Base-by-base conservation (phyloP, 2,888 invertebrate species). In the Noctua janthina region DNA sequence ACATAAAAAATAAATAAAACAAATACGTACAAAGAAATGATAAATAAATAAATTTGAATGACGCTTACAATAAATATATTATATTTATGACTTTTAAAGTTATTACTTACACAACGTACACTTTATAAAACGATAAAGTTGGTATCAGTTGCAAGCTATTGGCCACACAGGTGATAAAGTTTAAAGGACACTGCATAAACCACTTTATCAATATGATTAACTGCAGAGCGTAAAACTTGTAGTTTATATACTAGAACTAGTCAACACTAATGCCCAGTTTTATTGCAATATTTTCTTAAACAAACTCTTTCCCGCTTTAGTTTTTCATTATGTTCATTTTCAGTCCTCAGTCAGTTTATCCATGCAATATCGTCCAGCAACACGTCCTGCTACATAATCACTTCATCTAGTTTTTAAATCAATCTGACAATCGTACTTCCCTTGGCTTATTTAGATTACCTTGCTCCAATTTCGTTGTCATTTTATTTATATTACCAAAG, bases 401-500 rank as follows among this genome's bases (percentile, higher is more conserved):
- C 23, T n/a, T 77, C 70, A 69, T 75, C 56, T 81, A 78, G 72
- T 23, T 76, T 66, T 69, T 70, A 75, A 68, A 76, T 81, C 67
- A 81, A 74, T 81, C 46, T 67, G 46, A 70, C 6, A 76, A 76
- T 80, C 70, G 79, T 6, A 49, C 20, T 80, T 69, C 54, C 74
- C 62, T 85, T 76, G 76, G 66, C 69, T 76, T 56, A 83, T 86
- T 83, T 73, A 71, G 74, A 79, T 15, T 35, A 69, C 81, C 78
- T 86, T 71, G 86, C 51, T 76, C 86, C 81, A 78, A 83, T 76
- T 86, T 66, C 23, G 68, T 46, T 75, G 72, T 85, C 69, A 70
- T 78, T 76, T 85, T 85, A 83, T 83, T 85, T 83, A 80, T 70
- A 75, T 77, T 81, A 76, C 11, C 7, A 56, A 75, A 83, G 64